phyloP scores from a whole-genome alignment of 1,140 invertebrate species.

The Cyclargus thomasi region DNA sequence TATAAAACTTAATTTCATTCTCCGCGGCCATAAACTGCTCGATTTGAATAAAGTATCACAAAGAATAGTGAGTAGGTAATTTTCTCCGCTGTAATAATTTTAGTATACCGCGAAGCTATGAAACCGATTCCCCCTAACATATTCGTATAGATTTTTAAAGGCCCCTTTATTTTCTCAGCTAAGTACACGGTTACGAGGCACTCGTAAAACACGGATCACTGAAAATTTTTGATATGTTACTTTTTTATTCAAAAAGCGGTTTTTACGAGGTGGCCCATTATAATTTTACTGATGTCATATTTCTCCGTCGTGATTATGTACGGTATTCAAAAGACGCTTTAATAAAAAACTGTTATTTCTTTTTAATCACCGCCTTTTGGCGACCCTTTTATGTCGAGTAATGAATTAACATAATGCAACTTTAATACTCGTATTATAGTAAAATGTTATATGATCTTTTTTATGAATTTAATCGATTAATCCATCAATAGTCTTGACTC shows the following conservation, averaged over 20 bases:
- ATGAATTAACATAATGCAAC: slow-evolving; percentile 18
- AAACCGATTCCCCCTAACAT: slow-evolving; percentile 62
- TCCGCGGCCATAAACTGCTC: neutral
- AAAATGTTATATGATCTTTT: neutral
- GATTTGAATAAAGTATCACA: slow-evolving; percentile 1
- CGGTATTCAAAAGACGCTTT: slow-evolving; percentile 63
- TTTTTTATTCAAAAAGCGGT: slow-evolving; percentile 71
- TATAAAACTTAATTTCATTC: neutral
- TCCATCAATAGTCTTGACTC: no score
- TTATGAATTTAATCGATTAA: neutral
- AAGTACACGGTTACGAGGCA: slow-evolving; percentile 72
- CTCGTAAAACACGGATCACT: slow-evolving; percentile 74
- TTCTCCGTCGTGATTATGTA: slow-evolving; percentile 62
- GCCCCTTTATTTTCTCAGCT: slow-evolving; percentile 64
- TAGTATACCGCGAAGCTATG: slow-evolving; percentile 27
- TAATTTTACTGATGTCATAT: slow-evolving; percentile 70
- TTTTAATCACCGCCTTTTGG: slow-evolving; percentile 68
- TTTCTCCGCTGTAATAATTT: slow-evolving; percentile 29
- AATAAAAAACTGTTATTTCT: slow-evolving; percentile 63
- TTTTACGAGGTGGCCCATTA: slow-evolving; percentile 68
- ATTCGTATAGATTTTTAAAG: slow-evolving; percentile 65
- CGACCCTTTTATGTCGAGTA: slow-evolving; percentile 30
- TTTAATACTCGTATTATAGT: slow-evolving; percentile 1
- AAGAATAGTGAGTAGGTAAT: slow-evolving; percentile 7
- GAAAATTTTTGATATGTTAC: slow-evolving; percentile 75